Conservation (phyloP, 2,113 vertebrate genomes). For the Synchiropus splendidus region DNA sequence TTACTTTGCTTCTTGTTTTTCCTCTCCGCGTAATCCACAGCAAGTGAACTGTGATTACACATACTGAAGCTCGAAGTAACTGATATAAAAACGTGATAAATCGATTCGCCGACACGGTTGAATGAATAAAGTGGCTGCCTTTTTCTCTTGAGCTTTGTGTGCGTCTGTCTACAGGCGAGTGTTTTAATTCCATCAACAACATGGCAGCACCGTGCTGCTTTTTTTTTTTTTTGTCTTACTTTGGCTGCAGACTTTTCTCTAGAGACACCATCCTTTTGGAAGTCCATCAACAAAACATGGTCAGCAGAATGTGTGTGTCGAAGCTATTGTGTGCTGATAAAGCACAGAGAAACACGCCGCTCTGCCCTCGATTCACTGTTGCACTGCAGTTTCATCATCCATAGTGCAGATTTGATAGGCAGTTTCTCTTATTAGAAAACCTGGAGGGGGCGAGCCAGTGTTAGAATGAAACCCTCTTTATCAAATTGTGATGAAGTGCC, state of each 20-base stretch:
- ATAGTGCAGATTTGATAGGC: constrained; percentile 57
- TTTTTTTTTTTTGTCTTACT: constrained; percentile 8
- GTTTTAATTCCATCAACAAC: constrained; percentile 28
- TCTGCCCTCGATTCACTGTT: no score
- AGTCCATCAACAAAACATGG: constrained; percentile 44
- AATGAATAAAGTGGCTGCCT: constrained; percentile 39
- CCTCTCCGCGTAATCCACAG: constrained; percentile 12
- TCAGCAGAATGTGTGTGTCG: constrained; percentile 34
- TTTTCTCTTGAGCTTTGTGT: constrained; percentile 28
- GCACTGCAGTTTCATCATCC: constrained; percentile 61
- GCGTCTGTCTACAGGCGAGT: constrained; percentile 3
- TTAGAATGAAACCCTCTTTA: constrained; percentile 51
- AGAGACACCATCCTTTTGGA: constrained; percentile 34
- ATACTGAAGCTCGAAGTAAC: constrained; percentile 25
- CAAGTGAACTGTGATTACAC: constrained; percentile 27
- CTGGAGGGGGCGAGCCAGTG: constrained; percentile 37
- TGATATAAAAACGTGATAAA: constrained; percentile 41
- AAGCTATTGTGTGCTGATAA: constrained; percentile 44
- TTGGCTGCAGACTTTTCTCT: constrained; percentile 20
- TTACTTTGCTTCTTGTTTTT: not conserved
- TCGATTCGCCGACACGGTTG: constrained; percentile 39
- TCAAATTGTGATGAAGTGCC: constrained; percentile 52
- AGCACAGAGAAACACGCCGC: constrained; percentile 35
- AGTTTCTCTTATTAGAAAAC: constrained; percentile 60
- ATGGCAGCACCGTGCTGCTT: constrained; percentile 16